Conservation (phyloP, 2,797 vertebrate genomes). For the Salmo trutta region DNA sequence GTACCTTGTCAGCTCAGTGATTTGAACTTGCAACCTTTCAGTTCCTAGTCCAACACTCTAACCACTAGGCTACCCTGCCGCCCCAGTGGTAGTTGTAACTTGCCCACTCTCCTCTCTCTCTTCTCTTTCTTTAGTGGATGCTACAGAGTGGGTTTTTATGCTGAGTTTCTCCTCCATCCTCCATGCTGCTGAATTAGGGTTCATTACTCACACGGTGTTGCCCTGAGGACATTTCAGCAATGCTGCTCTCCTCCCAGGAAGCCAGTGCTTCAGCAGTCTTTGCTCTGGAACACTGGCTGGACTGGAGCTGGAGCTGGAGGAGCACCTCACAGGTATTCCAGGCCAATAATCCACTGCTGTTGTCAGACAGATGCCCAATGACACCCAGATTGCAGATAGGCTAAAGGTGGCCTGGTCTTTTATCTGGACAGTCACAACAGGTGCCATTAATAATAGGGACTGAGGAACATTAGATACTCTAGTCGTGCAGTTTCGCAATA, state of each 20-base stretch:
- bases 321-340: background rate
- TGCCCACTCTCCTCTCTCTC: background rate
- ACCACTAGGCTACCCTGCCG: no score
- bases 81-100: background rate
- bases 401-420: background rate
- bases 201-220: slow-evolving; percentile 6
- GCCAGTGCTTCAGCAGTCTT: background rate
- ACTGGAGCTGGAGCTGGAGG: background rate
- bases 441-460: background rate
- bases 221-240: slow-evolving; percentile 4
- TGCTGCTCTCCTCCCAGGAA: background rate
- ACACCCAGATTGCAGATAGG: background rate
- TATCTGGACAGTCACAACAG: background rate
- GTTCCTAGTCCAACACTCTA: no score
- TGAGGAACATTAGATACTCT: background rate
- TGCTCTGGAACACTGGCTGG: background rate
- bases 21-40: no score
- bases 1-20: no score
- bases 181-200: background rate
- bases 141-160: background rate
- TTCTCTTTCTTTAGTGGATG: background rate
- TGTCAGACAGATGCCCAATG: background rate
- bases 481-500: background rate
- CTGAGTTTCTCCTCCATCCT: background rate
- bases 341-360: background rate